Percentiles rank a stretch among this genome's conserved stretches.
These are phyloP conservation scores for Anser cygnoides DNA, from an alignment of 2,113 vertebrate genomes.

Conservation along the genomic window DNA sequence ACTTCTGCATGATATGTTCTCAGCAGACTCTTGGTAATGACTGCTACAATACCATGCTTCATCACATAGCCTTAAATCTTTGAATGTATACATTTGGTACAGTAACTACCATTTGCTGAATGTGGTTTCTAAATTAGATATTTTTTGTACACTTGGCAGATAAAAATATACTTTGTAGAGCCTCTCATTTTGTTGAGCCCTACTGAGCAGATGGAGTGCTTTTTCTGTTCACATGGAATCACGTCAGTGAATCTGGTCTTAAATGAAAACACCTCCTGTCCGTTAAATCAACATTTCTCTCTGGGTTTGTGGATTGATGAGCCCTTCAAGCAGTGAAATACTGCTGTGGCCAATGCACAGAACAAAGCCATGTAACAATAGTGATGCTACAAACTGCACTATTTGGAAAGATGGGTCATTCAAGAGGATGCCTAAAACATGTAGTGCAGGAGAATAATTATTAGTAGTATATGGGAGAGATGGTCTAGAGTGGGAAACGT, in stretches of 20 bases:
- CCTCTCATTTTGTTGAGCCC: neutral
- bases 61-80: neutral
- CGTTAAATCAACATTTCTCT: neutral
- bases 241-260: neutral
- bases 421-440: neutral
- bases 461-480: neutral
- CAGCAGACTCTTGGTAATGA: neutral
- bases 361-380: neutral
- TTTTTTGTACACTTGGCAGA: neutral
- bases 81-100: neutral
- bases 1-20: neutral
- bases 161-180: neutral
- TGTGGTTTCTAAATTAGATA: conserved; percentile 12
- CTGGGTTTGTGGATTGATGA: neutral
- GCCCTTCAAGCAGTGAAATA: neutral
- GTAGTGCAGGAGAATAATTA: neutral
- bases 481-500: neutral
- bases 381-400: neutral
- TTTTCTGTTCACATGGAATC: conserved; percentile 23
- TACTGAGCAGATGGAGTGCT: neutral
- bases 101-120: neutral
- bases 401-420: neutral
- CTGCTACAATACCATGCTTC: neutral
- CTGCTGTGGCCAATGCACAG: neutral
- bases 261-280: neutral